These are phyloP conservation scores for Limnephilus auricula DNA, from an alignment of 2,888 invertebrate species.

Conservation along the genomic window DNA sequence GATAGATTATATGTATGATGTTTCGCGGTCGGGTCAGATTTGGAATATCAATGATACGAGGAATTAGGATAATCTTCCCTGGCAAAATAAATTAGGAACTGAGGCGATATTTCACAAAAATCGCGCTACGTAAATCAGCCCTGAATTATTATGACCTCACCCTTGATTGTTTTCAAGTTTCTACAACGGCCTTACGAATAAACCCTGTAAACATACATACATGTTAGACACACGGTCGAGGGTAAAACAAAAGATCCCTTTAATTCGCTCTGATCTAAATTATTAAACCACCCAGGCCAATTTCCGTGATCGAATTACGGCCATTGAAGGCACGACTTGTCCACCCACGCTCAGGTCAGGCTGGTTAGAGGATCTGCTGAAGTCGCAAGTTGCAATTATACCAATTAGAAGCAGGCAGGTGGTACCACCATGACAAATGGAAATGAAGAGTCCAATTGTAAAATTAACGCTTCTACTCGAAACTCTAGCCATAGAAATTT, in stretches of 20 bases:
- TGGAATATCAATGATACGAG: slow-evolving; percentile 4
- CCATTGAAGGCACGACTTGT: neutral
- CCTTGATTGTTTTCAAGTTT: neutral
- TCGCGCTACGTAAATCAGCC: neutral
- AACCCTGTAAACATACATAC: too few relatives aligned
- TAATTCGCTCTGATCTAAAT: slow-evolving; percentile 8
- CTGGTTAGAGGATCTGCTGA: neutral
- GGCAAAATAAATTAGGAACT: neutral
- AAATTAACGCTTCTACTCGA: neutral
- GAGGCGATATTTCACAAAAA: neutral
- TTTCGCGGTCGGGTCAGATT: neutral
- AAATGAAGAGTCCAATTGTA: neutral
- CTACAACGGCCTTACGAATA: neutral
- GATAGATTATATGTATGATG: too few relatives aligned
- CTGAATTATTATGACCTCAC: neutral
- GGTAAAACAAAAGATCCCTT: neutral
- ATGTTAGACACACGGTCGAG: neutral
- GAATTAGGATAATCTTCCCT: slow-evolving; percentile 10
- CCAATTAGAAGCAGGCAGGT: slow-evolving; percentile 33
- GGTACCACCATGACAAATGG: neutral
- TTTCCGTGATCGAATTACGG: slow-evolving; percentile 28
- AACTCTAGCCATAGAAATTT: neutral
- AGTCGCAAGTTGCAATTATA: slow-evolving; percentile 11
- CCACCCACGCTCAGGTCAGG: neutral
- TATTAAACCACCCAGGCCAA: slow-evolving; percentile 17